phyloP scores from a whole-genome alignment of 2,113 vertebrate species.

The Psettodes erumei region DNA sequence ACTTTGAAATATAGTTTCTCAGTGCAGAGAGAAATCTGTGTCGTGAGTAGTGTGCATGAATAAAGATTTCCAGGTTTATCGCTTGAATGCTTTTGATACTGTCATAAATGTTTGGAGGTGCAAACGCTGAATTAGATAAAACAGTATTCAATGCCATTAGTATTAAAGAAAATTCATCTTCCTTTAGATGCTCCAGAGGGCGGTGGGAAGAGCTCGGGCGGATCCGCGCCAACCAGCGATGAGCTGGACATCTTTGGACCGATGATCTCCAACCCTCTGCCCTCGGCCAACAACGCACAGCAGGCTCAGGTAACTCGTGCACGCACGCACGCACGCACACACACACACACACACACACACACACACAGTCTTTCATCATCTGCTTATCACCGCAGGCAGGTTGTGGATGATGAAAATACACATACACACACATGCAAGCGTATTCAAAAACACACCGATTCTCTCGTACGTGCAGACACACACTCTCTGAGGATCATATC shows the following conservation, averaged over 20 bases:
- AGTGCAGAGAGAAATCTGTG: too few relatives aligned
- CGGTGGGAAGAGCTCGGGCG: conserved; percentile 76
- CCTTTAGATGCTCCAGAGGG: conserved; percentile 87
- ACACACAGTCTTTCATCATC: conserved; percentile 49
- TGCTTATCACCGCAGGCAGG: conserved; percentile 65
- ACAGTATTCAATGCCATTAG: not conserved
- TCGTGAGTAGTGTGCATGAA: not conserved
- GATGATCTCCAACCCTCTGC: conserved; percentile 97
- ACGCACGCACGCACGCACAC: conserved; percentile 36
- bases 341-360: conserved; percentile 34
- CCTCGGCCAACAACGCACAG: conserved; percentile 81
- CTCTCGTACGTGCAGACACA: conserved; percentile 22
- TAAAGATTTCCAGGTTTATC: not conserved
- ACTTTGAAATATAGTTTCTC: not conserved
- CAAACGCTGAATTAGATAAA: not conserved
- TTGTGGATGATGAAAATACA: conserved; percentile 30
- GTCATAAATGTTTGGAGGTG: not conserved
- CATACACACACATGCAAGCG: not conserved
- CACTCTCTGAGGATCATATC: conserved; percentile 56
- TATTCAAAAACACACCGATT: conserved; percentile 10
- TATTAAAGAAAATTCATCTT: not conserved
- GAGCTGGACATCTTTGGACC: conserved; percentile 98
- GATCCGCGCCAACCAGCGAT: conserved; percentile 83
- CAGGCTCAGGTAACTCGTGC: conserved; percentile 63
- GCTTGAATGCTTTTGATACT: not conserved